phyloP scores from a whole-genome alignment of 2,888 invertebrate species.

The Darwinula stevensoni region DNA sequence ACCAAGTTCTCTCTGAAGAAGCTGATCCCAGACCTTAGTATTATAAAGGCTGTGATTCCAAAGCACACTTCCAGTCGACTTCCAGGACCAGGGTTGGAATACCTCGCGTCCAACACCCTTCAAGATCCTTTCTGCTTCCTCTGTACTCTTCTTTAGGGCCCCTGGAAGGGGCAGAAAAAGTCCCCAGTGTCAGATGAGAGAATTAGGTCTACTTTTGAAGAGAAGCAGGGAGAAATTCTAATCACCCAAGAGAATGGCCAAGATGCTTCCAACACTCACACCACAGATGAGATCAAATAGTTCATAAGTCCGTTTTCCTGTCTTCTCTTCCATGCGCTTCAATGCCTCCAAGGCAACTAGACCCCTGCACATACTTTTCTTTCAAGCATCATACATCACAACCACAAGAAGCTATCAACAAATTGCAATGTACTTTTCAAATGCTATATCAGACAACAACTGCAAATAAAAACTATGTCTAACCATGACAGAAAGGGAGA shows the following conservation, averaged over 20 bases:
- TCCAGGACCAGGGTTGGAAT: conserved; percentile 30
- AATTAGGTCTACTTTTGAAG: no score
- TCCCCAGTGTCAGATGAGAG: no score
- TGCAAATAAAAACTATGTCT: no score
- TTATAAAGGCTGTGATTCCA: conserved; percentile 69
- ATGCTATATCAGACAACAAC: no score
- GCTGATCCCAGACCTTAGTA: conserved; percentile 45
- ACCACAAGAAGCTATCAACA: no score
- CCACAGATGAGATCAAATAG: conserved; percentile 65
- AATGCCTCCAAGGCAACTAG: conserved; percentile 54
- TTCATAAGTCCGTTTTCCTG: conserved; percentile 27
- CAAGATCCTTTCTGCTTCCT: conserved; percentile 28
- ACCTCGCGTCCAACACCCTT: conserved; percentile 28
- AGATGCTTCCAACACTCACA: conserved; percentile 53
- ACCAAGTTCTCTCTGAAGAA: conserved; percentile 33
- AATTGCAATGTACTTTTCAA: no score
- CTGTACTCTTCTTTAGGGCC: conserved; percentile 25
- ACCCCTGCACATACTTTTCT: conserved; percentile 33
- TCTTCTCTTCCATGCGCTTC: conserved; percentile 37
- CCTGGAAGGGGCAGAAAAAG: no score
- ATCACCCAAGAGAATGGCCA: conserved; percentile 37
- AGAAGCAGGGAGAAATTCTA: no score
- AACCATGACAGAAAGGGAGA: no score
- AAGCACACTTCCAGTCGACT: conserved; percentile 43
- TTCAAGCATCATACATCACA: no score